phyloP scores from a whole-genome alignment of 2,113 vertebrate genomes.

The Falco punctatus region DNA sequence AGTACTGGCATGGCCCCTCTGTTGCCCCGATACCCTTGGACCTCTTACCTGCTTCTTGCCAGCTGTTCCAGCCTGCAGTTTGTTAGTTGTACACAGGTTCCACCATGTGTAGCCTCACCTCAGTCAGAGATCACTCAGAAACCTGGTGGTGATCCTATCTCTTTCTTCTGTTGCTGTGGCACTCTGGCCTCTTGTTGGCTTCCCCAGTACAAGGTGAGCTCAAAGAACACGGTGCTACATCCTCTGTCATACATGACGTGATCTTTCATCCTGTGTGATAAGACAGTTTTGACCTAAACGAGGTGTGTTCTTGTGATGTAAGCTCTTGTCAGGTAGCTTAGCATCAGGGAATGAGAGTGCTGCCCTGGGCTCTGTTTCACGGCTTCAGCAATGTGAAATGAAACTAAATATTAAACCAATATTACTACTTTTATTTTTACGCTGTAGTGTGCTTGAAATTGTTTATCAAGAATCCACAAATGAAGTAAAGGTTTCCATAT shows the following conservation, averaged over 20 bases:
- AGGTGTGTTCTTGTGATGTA: background rate
- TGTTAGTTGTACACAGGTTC: background rate
- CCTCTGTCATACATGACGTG: background rate
- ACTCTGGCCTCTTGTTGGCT: background rate
- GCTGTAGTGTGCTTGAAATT: fast-evolving
- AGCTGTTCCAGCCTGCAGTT: background rate
- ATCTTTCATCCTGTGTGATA: background rate
- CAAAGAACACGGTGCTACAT: background rate
- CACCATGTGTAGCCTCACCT: background rate
- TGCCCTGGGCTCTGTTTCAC: background rate
- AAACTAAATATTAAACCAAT: background rate
- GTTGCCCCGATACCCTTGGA: too few species aligned
- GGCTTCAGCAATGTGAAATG: background rate
- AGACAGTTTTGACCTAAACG: background rate
- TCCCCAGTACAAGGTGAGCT: background rate
- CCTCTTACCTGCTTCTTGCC: background rate
- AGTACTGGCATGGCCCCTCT: background rate
- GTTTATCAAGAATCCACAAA: background rate
- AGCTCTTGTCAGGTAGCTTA: background rate
- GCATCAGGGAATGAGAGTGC: background rate
- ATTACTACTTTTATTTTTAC: fast-evolving
- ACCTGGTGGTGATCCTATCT: background rate
- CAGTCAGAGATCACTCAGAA: fast-evolving
- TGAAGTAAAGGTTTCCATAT: background rate
- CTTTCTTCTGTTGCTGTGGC: background rate